phyloP scores from a whole-genome alignment of 2,888 invertebrate genomes.

The Toxonevra muliebris region DNA sequence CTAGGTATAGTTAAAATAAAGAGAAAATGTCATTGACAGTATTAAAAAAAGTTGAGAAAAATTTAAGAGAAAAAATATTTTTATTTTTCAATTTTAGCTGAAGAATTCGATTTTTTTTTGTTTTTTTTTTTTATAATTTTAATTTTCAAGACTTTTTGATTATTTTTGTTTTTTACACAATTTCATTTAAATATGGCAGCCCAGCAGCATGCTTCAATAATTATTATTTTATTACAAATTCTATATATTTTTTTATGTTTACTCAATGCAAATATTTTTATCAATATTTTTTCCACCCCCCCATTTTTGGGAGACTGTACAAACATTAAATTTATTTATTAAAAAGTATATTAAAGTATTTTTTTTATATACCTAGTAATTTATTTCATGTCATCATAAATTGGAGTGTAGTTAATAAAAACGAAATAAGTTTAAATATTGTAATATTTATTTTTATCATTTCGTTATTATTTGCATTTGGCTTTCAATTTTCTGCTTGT shows the following conservation, averaged over 20 bases:
- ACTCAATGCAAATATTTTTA: not conserved
- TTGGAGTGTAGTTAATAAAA: not conserved
- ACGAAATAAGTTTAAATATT: not conserved
- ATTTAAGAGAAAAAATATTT: not conserved
- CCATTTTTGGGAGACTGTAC: too few species aligned
- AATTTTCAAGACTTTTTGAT: not conserved
- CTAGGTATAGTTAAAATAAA: not conserved
- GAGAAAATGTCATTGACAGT: not conserved
- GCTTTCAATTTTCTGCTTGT: slow-evolving; percentile 1
- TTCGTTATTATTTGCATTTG: not conserved
- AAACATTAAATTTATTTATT: too few species aligned
- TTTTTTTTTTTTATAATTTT: slow-evolving; percentile 4
- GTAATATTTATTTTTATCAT: not conserved
- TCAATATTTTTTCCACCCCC: too few species aligned
- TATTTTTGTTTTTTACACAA: too few species aligned
- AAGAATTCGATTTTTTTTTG: not conserved
- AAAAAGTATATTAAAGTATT: not conserved
- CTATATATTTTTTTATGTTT: not conserved
- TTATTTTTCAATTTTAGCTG: not conserved
- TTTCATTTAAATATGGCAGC: too few species aligned
- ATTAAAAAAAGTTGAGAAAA: not conserved
- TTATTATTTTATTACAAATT: not conserved
- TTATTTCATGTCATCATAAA: not conserved
- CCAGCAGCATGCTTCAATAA: too few species aligned
- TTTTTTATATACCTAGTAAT: not conserved